phyloP scores from a whole-genome alignment of 2,797 vertebrate species.

The Enteromius thamalakanensis region DNA sequence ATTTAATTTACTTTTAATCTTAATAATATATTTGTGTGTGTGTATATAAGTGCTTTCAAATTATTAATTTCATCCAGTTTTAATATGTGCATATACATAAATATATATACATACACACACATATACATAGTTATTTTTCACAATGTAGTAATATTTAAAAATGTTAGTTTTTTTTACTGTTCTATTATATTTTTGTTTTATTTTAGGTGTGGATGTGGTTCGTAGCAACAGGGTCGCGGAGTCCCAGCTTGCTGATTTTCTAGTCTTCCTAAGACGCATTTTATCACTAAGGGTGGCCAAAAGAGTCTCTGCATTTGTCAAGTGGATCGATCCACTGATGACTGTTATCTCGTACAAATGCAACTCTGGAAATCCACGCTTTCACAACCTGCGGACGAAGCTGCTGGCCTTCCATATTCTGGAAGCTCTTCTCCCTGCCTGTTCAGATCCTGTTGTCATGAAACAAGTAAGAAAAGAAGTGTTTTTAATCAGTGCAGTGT shows the following conservation, averaged over 20 bases:
- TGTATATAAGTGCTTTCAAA: too few relatives aligned
- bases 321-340: constrained; percentile 82
- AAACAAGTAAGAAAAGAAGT: constrained; percentile 71
- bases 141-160: background rate
- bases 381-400: constrained; percentile 81
- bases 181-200: background rate
- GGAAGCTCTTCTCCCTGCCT: constrained; percentile 79
- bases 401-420: constrained; percentile 83
- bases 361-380: constrained; percentile 74
- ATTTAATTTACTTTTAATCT: too few relatives aligned
- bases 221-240: constrained; percentile 76
- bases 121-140: background rate
- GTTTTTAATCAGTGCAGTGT: background rate
- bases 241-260: constrained; percentile 81
- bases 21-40: too few relatives aligned
- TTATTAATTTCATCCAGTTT: too few relatives aligned
- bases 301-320: constrained; percentile 75
- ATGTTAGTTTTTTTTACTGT: background rate
- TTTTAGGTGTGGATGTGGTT: constrained; percentile 62
- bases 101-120: too few relatives aligned
- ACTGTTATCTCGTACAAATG: constrained; percentile 78
- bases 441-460: constrained; percentile 75
- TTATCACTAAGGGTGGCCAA: constrained; percentile 77
- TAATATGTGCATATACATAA: too few relatives aligned
- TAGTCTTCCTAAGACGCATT: constrained; percentile 81